Evolutionary conservation across 92 coral and sea anemone genomes (phyloP).

Genomic region (Hydrozoanthus gracilis): DNA sequence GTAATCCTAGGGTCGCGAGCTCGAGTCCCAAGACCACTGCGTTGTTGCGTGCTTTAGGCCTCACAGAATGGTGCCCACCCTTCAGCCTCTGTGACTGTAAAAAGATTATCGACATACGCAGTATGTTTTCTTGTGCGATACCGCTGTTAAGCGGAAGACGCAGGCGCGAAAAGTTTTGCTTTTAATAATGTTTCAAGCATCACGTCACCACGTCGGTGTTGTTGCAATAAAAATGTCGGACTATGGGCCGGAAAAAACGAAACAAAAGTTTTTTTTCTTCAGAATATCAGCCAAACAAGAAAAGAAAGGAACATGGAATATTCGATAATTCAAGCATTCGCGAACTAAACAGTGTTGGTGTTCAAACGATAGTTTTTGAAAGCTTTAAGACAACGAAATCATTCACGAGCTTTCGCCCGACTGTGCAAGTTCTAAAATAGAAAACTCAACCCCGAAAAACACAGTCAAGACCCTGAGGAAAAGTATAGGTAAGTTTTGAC

Average conservation of each 20-base stretch:
- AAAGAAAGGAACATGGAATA: background rate
- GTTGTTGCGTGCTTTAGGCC: background rate
- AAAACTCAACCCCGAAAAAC: background rate
- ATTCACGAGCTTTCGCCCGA: conserved; percentile 4
- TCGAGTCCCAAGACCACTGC: no score
- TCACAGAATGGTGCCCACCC: conserved; percentile 32
- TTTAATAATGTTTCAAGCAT: background rate
- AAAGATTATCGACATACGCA: conserved; percentile 24
- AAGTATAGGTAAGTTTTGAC: background rate
- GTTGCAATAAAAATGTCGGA: background rate
- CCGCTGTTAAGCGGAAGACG: background rate
- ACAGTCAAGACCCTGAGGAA: conserved; percentile 15
- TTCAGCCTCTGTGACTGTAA: conserved; percentile 21
- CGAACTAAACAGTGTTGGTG: background rate
- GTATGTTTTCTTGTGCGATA: conserved; percentile 18
- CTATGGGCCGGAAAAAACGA: conserved; percentile 15
- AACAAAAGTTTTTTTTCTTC: conserved; percentile 1
- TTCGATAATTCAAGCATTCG: background rate
- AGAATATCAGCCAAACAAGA: conserved; percentile 27
- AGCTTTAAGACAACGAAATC: background rate
- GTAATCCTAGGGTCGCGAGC: no score
- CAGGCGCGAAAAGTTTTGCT: conserved; percentile 5
- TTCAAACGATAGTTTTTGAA: background rate
- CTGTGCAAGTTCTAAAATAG: background rate
- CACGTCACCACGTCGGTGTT: background rate